phyloP scores from a whole-genome alignment of 2,888 invertebrate genomes.

The Thelaira solivaga region DNA sequence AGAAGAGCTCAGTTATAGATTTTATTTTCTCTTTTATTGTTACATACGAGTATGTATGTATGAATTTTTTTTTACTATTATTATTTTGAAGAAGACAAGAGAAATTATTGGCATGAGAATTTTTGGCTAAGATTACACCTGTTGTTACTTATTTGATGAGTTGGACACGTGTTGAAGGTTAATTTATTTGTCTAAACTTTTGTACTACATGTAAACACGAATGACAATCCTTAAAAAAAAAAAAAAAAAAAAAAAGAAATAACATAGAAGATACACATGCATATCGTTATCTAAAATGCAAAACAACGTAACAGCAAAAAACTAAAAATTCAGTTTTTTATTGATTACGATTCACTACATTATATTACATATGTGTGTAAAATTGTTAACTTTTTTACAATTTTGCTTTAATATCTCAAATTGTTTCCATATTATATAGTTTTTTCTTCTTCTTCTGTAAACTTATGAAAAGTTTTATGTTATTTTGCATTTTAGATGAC shows the following conservation, averaged over 20 bases:
- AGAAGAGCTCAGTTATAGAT: constrained; percentile 29
- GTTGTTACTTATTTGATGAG: constrained; percentile 40
- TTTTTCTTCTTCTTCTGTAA: too few relatives aligned
- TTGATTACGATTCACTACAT: too few relatives aligned
- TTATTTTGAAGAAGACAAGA: not conserved
- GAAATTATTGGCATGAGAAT: constrained; percentile 40
- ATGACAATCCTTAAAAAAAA: not conserved
- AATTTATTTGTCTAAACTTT: constrained; percentile 26
- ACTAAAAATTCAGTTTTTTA: too few relatives aligned
- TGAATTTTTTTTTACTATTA: not conserved
- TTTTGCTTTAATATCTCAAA: too few relatives aligned
- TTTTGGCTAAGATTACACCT: constrained; percentile 45
- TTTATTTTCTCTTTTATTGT: not conserved
- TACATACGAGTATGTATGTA: not conserved
- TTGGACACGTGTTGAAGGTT: constrained; percentile 34
- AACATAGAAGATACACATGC: not conserved
- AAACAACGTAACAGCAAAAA: too few relatives aligned
- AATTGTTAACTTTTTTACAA: too few relatives aligned
- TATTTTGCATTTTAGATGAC: too few relatives aligned
- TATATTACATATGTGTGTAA: too few relatives aligned
- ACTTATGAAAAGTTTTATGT: too few relatives aligned
- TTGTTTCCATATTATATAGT: too few relatives aligned
- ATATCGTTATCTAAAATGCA: too few relatives aligned
- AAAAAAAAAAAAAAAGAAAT: not conserved
- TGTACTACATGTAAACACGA: not conserved